phyloP scores from a whole-genome alignment of 1,140 invertebrate species.

The Sminthurides bifidus region DNA sequence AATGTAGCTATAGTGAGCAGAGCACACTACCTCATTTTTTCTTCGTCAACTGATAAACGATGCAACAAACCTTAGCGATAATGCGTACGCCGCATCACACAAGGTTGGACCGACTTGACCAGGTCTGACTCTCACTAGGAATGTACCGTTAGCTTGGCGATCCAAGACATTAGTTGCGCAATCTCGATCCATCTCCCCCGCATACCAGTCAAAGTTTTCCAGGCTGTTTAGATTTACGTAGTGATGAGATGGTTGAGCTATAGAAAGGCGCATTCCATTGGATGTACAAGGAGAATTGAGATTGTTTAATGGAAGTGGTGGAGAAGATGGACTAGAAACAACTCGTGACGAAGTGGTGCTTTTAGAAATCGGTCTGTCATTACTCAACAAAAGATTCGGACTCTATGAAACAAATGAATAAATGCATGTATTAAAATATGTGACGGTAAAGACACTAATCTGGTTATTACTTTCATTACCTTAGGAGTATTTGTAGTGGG shows the following conservation, averaged over 20 bases:
- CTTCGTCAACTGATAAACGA: background rate
- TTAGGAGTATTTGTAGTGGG: too few relatives aligned
- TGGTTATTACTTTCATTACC: background rate
- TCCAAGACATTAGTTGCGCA: conserved; percentile 64
- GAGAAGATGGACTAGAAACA: conserved; percentile 18
- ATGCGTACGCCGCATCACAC: conserved; percentile 61
- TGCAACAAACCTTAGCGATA: conserved; percentile 69
- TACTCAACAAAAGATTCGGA: too few relatives aligned
- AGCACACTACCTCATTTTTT: background rate
- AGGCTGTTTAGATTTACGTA: conserved; percentile 30
- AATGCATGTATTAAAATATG: too few relatives aligned
- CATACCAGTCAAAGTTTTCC: conserved; percentile 47
- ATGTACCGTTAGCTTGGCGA: conserved; percentile 70
- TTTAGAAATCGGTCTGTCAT: too few relatives aligned
- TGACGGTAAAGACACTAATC: too few relatives aligned
- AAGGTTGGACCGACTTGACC: conserved; percentile 34
- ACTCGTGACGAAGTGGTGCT: too few relatives aligned
- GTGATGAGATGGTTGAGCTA: conserved; percentile 21
- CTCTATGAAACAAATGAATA: background rate
- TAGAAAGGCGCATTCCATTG: conserved; percentile 25
- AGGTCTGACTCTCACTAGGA: conserved; percentile 70
- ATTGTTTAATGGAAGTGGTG: conserved; percentile 27
- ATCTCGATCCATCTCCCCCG: conserved; percentile 76
- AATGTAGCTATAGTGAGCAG: background rate
- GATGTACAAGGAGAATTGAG: conserved; percentile 24